phyloP scores from a whole-genome alignment of 2,888 invertebrate species.

The Tetramorium bicarinatum region DNA sequence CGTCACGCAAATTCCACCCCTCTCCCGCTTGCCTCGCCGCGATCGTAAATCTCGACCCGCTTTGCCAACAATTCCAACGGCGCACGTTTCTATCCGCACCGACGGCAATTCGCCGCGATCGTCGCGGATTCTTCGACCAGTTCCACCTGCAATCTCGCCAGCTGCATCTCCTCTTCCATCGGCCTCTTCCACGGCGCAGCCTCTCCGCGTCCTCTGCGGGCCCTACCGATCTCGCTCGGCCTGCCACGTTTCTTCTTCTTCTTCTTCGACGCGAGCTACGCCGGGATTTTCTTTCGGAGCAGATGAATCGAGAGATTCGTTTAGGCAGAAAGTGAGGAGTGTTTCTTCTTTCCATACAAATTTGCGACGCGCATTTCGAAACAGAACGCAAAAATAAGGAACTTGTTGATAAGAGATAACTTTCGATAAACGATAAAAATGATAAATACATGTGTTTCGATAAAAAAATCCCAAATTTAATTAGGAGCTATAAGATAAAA shows the following conservation, averaged over 20 bases:
- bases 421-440: neutral
- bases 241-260: neutral
- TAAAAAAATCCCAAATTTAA: neutral
- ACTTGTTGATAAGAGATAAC: neutral
- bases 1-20: neutral
- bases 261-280: neutral
- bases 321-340: neutral
- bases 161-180: slow-evolving; percentile 18
- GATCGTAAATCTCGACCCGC: slow-evolving; percentile 51
- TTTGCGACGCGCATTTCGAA: neutral
- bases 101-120: slow-evolving; percentile 40
- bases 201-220: neutral
- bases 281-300: slow-evolving; percentile 3
- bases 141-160: slow-evolving; percentile 40
- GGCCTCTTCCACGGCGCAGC: slow-evolving; percentile 15
- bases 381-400: neutral
- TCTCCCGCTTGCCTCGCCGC: slow-evolving; percentile 19
- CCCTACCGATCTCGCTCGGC: slow-evolving; percentile 1
- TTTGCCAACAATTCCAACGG: slow-evolving; percentile 39
- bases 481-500: neutral
- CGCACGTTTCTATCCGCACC: neutral
- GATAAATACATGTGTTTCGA: neutral
- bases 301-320: neutral
- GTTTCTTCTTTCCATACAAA: neutral
- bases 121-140: slow-evolving; percentile 47